Evolutionary conservation across 2,797 vertebrate genomes (phyloP).

Genomic region (Betta splendens): DNA sequence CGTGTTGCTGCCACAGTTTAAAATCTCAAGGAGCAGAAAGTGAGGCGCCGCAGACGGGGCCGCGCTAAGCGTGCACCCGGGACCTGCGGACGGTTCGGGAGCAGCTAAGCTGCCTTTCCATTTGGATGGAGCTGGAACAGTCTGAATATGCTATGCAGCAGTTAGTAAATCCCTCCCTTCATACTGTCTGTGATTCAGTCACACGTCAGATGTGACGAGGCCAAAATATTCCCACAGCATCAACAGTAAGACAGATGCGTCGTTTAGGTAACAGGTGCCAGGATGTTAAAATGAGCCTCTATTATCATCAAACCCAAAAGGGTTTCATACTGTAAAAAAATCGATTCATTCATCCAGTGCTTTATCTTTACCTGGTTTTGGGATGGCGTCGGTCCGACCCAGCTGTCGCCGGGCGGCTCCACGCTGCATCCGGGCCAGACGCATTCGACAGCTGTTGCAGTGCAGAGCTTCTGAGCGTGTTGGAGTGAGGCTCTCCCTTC

Average conservation of each 20-base stretch:
- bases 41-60: slow-evolving; percentile 54
- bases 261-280: slow-evolving; percentile 14
- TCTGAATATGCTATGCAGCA: slow-evolving; percentile 2
- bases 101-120: slow-evolving; percentile 32
- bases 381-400: no score
- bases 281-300: slow-evolving; percentile 8
- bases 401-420: no score
- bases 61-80: slow-evolving; percentile 57
- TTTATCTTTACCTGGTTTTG: no score
- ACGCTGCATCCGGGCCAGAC: no score
- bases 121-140: slow-evolving; percentile 41
- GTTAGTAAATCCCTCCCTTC: slow-evolving; percentile 20
- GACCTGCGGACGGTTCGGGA: slow-evolving; percentile 38
- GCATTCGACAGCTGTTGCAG: no score
- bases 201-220: slow-evolving; percentile 16
- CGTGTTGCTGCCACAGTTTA: slow-evolving; percentile 74
- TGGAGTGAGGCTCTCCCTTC: no score
- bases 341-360: no score
- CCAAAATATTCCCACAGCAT: slow-evolving; percentile 36
- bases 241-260: slow-evolving; percentile 32
- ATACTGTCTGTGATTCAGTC: slow-evolving; percentile 13
- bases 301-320: no score
- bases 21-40: slow-evolving; percentile 72
- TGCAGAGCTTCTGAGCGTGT: no score
- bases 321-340: no score